These are phyloP conservation scores for Diplolepis rosae DNA, from an alignment of 2,888 invertebrate genomes.

Conservation along the genomic window DNA sequence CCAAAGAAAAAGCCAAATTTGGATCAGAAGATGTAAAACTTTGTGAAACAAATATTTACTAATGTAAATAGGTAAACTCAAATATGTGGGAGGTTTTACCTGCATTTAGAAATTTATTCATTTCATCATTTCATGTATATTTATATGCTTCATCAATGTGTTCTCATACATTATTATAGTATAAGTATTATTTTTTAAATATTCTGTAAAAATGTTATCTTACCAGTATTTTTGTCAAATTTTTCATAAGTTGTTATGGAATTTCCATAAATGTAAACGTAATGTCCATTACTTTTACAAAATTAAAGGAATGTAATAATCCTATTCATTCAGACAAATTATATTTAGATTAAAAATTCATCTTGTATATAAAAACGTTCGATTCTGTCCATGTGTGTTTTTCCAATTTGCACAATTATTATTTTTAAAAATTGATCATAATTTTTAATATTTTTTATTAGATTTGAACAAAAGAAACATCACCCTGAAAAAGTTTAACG, in stretches of 20 bases:
- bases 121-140: conserved; percentile 28
- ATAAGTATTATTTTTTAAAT: too few species aligned
- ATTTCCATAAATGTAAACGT: background rate
- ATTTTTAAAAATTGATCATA: background rate
- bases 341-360: too few species aligned
- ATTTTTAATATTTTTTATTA: background rate
- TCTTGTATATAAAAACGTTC: too few species aligned
- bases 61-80: background rate
- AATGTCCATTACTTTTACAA: background rate
- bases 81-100: background rate
- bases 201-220: too few species aligned
- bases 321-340: too few species aligned
- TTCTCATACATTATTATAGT: background rate
- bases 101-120: conserved; percentile 4
- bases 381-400: too few species aligned
- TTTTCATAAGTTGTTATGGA: too few species aligned
- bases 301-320: background rate
- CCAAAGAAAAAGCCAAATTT: too few species aligned
- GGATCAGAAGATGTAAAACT: background rate
- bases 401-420: too few species aligned
- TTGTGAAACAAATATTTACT: background rate
- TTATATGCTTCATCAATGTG: conserved; percentile 6
- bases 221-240: too few species aligned
- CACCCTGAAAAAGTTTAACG: conserved; percentile 16
- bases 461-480: background rate